Evolutionary conservation across 2,888 invertebrate genomes (phyloP), one percentile per base, ranked within the genome.

Genomic region (Caenorhabditis plicata): DNA sequence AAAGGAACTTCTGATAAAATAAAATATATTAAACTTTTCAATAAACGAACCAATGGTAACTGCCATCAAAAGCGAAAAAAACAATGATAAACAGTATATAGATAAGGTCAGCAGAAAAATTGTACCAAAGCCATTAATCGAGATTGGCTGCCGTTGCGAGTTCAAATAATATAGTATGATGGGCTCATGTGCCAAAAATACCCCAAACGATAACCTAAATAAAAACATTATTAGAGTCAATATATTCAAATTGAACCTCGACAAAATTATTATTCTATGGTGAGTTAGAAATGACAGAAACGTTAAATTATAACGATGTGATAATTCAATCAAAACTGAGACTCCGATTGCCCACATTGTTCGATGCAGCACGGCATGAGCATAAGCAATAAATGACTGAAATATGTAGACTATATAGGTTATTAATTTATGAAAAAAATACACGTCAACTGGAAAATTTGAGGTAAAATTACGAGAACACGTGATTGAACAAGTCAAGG

Each of bases 101-200:
- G 60, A 51, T 9, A 56, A 33, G 8, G 60, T 49, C n/a, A 60
- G 44, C 9, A 66, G n/a, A n/a, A n/a, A n/a, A n/a, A n/a, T n/a
- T n/a, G n/a, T n/a, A n/a, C n/a, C n/a, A n/a, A n/a, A n/a, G n/a
- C n/a, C n/a, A n/a, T n/a, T n/a, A n/a, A n/a, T n/a, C 4, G 69
- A 61, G 25, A 54, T 39, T 17, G 69, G 58, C 27, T 64, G 58
- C 3, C 66, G 58, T 4, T 51, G 51, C 4, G 64, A 49, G 41
- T 55, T 64, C n/a, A 69, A 23, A 22, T 62, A 48, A 29, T 43
- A 56, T 4, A 69, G 40, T 7, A 69, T 54, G 19, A 73, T 53
- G 7, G 65, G 68, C 49, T 71, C 73, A 40, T 73, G 73, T 3
- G 64, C 56, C 15, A 73, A 41, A 40, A 67, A 73, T 5, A 73